Evolutionary conservation across 2,113 vertebrate species (phyloP), one percentile per base, ranked within the genome.

Genomic region (Amblyopsis rosae): DNA sequence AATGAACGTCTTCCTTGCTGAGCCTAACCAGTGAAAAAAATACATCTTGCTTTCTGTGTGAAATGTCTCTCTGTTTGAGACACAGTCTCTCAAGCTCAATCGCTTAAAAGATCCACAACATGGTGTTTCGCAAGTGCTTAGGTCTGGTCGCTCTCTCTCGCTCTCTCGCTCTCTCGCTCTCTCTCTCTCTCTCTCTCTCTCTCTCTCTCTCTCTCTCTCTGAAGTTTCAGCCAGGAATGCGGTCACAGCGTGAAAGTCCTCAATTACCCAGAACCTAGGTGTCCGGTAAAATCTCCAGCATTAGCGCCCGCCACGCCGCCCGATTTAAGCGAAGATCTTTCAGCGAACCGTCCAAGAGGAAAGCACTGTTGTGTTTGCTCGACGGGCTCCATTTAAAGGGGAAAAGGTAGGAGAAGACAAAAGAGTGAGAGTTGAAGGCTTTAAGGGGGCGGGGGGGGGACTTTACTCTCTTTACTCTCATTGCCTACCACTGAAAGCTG

Each of bases 161-260:
- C 19, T 19, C 26, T 26, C 26, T 26, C 26, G 2, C 26, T 26
- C 19, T 26, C 26, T 26, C 26, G 2, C 26, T 26, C 26, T 26
- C 19, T 19, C 19, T 1, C 19, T 19, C 19, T 19, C 26, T 26
- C 26, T 26, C 26, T 26, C 26, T 26, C 19, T 26, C 26, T 26
- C 26, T 26, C 26, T 26, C 26, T 26, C 26, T 26, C 26, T 2
- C 51, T 70, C 75, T 70, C 55, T 41, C 68, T 81, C 46, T 59
- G 65, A 83, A 76, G 73, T 81, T 73, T 83, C 64, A 74, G 75
- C 65, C 67, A 67, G 59, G 73, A 86, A 82, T 82, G 76, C 19
- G 51, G 60, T 62, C 83, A 73, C 82, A 79, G 76, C 73, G 70
- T 61, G 81, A 83, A 65, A 60, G 66, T 75, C 73, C 73, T 77